A percentile compares a stretch with the other conserved stretches of the same genome.
phyloP scores from a whole-genome alignment of 2,797 vertebrate species.

The Mormyrus proboscirostris region DNA sequence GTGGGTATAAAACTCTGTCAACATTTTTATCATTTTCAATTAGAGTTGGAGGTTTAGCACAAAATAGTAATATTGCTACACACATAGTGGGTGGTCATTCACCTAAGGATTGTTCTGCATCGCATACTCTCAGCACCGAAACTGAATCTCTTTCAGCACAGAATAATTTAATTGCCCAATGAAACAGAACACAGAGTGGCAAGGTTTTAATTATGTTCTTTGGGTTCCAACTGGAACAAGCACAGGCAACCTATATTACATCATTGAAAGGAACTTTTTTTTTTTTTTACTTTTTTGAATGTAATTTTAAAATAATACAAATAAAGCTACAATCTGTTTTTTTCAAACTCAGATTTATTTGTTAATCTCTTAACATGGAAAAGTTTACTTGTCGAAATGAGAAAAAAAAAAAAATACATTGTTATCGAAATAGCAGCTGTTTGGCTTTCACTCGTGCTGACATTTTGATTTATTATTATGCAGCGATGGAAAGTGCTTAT shows the following conservation, averaged over 20 bases:
- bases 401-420: background rate
- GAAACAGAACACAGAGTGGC: constrained; percentile 7
- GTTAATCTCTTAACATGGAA: background rate
- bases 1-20: constrained; percentile 18
- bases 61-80: constrained; percentile 1
- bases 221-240: background rate
- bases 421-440: constrained; percentile 16
- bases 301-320: background rate
- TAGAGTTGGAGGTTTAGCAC: background rate
- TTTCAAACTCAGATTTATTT: background rate
- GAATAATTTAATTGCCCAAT: constrained; percentile 8
- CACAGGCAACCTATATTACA: background rate
- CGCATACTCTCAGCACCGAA: constrained; percentile 13
- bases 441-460: background rate
- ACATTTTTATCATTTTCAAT: constrained; percentile 20
- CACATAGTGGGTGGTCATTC: constrained; percentile 19
- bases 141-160: constrained; percentile 14
- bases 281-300: constrained; percentile 2
- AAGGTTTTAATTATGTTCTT: constrained; percentile 11
- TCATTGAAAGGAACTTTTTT: background rate
- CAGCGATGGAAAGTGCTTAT: constrained; percentile 4
- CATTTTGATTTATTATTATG: constrained; percentile 12
- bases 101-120: constrained; percentile 1
- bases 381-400: constrained; percentile 2
- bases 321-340: background rate